A percentile compares a stretch with the other conserved stretches of the same genome.
These are phyloP conservation scores for Eupeodes latifasciatus DNA, from an alignment of 2,888 invertebrate species.

Conservation along the genomic window DNA sequence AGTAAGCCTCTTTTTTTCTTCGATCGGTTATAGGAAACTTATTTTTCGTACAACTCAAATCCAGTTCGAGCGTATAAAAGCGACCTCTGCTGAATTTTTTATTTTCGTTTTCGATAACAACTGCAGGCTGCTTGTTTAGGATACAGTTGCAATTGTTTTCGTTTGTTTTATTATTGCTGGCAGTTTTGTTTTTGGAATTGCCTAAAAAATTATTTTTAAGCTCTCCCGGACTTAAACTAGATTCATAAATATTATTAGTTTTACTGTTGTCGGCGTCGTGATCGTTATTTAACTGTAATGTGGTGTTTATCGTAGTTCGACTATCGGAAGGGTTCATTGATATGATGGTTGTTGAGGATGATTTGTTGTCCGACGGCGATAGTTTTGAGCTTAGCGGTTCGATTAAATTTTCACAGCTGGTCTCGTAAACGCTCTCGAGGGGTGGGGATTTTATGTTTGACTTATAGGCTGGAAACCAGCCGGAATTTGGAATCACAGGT, in stretches of 20 bases:
- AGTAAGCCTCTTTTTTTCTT: conserved; percentile 71
- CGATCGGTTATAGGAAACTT: conserved; percentile 86
- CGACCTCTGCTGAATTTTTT: conserved; percentile 82
- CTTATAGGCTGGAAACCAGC: conserved; percentile 77
- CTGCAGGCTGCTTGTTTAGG: conserved; percentile 46
- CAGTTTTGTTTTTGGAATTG: conserved; percentile 53
- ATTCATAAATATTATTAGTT: conserved; percentile 56
- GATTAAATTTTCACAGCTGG: conserved; percentile 84
- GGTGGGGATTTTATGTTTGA: conserved; percentile 82
- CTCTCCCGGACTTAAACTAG: conserved; percentile 47
- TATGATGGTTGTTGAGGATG: conserved; percentile 65
- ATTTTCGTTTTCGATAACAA: conserved; percentile 81
- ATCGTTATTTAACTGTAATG: conserved; percentile 40
- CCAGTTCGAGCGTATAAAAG: conserved; percentile 84
- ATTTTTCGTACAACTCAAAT: conserved; percentile 86
- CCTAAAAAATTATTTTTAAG: conserved; percentile 55
- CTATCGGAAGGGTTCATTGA: conserved; percentile 40
- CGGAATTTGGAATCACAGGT: conserved; percentile 35
- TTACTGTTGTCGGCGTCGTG: conserved; percentile 34
- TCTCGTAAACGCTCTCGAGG: conserved; percentile 84
- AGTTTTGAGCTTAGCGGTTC: conserved; percentile 72
- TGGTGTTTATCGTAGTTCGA: conserved; percentile 50
- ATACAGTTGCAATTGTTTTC: conserved; percentile 55
- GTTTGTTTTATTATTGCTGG: conserved; percentile 53
- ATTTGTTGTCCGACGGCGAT: conserved; percentile 46